phyloP scores from a whole-genome alignment of 2,113 vertebrate species.

The Limanda limanda region DNA sequence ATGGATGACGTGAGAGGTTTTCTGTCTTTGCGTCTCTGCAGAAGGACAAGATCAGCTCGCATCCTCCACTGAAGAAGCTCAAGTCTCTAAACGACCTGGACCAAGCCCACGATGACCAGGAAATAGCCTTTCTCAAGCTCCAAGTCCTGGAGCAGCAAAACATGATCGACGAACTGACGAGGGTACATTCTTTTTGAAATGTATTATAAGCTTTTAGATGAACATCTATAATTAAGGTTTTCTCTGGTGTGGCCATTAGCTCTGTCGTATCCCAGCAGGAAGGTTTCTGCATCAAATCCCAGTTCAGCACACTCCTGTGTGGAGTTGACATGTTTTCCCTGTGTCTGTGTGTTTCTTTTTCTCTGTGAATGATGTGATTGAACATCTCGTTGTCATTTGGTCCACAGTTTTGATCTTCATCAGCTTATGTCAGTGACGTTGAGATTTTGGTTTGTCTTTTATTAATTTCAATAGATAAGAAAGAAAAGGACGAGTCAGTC shows the following conservation, averaged over 20 bases:
- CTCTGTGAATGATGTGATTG: no score
- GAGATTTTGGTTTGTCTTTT: no score
- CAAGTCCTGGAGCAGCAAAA: conserved; percentile 98
- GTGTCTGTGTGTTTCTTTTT: no score
- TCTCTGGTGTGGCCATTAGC: neutral
- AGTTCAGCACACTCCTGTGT: no score
- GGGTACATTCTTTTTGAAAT: conserved; percentile 64
- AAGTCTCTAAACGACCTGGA: conserved; percentile 98
- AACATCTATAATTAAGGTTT: neutral
- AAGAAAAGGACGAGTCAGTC: neutral
- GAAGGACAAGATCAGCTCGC: conserved; percentile 95
- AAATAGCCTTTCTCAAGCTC: conserved; percentile 97
- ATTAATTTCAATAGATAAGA: no score
- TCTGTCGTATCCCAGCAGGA: neutral
- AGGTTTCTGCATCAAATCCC: no score
- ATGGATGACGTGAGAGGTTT: neutral
- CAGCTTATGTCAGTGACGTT: no score
- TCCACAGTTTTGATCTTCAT: no score
- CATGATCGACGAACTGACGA: conserved; percentile 85
- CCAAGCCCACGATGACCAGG: conserved; percentile 97
- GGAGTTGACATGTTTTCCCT: no score
- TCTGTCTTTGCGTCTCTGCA: conserved; percentile 65
- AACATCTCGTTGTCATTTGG: no score
- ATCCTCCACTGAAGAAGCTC: conserved; percentile 94
- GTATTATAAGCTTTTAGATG: neutral